These are phyloP conservation scores for Gandaritis pyraliata DNA, from an alignment of 2,888 invertebrate genomes.

Conservation along the genomic window DNA sequence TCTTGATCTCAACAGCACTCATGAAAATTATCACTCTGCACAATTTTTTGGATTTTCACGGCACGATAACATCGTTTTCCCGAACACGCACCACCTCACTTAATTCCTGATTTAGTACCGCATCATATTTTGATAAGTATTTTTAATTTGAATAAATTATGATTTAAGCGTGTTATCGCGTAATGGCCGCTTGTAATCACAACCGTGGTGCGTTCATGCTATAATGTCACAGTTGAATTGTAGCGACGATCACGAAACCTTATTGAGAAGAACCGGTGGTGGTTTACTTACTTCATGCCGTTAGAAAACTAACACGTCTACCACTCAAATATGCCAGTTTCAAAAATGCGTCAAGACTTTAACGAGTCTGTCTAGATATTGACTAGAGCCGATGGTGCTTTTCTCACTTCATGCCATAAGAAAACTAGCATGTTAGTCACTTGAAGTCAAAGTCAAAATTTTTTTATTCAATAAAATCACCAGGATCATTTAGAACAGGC, in stretches of 20 bases:
- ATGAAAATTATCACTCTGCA: constrained; percentile 1
- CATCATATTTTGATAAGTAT: constrained; percentile 84
- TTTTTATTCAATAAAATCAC: too few species aligned
- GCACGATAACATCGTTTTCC: constrained; percentile 74
- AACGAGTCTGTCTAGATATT: too few species aligned
- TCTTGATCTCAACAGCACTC: too few species aligned
- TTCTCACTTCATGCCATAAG: too few species aligned
- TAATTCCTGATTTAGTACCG: constrained; percentile 82
- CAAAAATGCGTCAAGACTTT: too few species aligned
- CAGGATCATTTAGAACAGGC: too few species aligned
- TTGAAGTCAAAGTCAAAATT: too few species aligned
- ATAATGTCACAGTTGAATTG: constrained; percentile 49
- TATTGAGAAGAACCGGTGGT: constrained; percentile 35
- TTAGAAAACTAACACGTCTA: neutral
- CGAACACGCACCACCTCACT: constrained; percentile 79
- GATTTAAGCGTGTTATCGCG: constrained; percentile 79
- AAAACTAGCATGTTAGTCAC: too few species aligned
- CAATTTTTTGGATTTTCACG: constrained; percentile 74
- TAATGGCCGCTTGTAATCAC: constrained; percentile 74
- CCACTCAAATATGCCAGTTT: too few species aligned
- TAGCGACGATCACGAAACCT: constrained; percentile 47
- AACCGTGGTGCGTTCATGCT: constrained; percentile 65
- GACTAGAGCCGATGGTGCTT: too few species aligned
- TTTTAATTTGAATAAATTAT: constrained; percentile 85
- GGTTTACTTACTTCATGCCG: neutral